These are phyloP conservation scores for Bungarus multicinctus DNA, from an alignment of 2,113 vertebrate species.

Conservation along the genomic window DNA sequence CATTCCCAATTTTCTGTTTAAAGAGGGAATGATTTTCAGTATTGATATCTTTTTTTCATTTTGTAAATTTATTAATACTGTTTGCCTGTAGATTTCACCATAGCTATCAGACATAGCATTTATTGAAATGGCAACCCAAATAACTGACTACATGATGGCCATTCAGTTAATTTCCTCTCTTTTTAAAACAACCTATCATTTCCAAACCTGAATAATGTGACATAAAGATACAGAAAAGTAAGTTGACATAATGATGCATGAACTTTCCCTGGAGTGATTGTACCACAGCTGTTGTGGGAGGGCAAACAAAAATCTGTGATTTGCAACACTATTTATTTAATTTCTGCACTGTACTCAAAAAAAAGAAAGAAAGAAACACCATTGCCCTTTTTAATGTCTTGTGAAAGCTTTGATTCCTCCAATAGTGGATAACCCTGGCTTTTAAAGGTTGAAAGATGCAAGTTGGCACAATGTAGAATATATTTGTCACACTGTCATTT, in stretches of 20 bases:
- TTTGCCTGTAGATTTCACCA: conserved; percentile 24
- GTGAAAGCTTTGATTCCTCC: not conserved
- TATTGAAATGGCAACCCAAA: conserved; percentile 25
- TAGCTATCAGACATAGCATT: conserved; percentile 19
- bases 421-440: not conserved
- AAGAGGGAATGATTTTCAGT: not conserved
- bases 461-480: not conserved
- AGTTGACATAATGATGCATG: conserved; percentile 35
- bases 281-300: conserved; percentile 39
- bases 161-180: conserved; percentile 39
- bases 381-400: not conserved
- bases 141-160: conserved; percentile 22
- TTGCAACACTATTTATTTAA: conserved; percentile 17
- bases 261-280: conserved; percentile 21
- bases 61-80: conserved; percentile 13
- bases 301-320: not conserved
- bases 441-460: not conserved
- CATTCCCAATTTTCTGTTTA: not conserved
- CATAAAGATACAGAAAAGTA: conserved; percentile 38
- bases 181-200: conserved; percentile 46
- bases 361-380: not conserved
- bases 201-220: conserved; percentile 38
- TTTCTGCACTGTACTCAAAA: conserved; percentile 19
- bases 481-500: conserved; percentile 36
- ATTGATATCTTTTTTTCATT: not conserved